Evolutionary conservation across 2,888 invertebrate genomes (phyloP), one percentile per base, ranked within the genome.

Genomic region (Stegana nigrithorax): DNA sequence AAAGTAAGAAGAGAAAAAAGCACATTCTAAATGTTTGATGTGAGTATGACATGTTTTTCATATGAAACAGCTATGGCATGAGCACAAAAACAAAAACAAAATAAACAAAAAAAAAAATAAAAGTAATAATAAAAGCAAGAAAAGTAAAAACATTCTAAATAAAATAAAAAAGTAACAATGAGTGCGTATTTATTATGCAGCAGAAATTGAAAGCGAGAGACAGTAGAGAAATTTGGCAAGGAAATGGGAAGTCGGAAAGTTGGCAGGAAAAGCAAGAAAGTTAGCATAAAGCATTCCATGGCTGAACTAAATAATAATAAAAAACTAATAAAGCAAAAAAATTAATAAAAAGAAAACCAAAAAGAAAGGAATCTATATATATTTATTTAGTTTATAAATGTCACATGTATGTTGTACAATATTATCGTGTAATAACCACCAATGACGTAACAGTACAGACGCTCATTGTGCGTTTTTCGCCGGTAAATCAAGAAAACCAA

Each of bases 391-490:
- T 55, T 14, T 32, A 55, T 55, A 55, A 32, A 55, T 55, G 53
- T 55, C 53, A 32, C 32, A 26, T 55, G 21, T 44, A 58, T 44
- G 44, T 44, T 44, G 29, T 44, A 58, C 44, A 42, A 58, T 55
- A 55, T 32, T 32, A n/a, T n/a, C 53, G 32, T 55, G 53, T 55
- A 55, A 55, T 55, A 55, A 55, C 53, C 53, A 55, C 53, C 53
- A 55, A 55, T 55, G 53, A 55, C 53, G 53, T 55, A 55, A 55
- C 36, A 36, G 53, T 36, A 32, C 53, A 55, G 32, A 36, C 53
- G 53, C 53, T 55, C 53, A 55, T 55, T 55, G 53, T 21, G 44
- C 59, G 45, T 44, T 58, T 58, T 58, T 58, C 45, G 44, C 44
- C 44, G 27, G n/a, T 14, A 51, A 25, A 32, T 1, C 12, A 45